phyloP scores from a whole-genome alignment of 2,888 invertebrate genomes.

The Caenorhabditis imperialis region DNA sequence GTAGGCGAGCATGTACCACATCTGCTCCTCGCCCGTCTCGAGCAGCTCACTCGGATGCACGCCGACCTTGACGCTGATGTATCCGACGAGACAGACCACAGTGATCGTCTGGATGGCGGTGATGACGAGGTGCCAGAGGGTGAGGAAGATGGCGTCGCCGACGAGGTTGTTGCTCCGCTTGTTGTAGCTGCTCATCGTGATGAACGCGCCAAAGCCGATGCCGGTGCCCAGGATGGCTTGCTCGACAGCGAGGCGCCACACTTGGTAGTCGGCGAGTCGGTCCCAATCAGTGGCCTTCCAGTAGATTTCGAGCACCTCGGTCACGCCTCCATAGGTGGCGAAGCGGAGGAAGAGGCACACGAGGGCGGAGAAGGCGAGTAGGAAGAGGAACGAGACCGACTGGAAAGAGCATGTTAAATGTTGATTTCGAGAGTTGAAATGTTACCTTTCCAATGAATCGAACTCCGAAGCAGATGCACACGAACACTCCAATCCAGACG shows the following conservation, averaged over 20 bases:
- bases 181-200: constrained; percentile 78
- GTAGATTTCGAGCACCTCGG: constrained; percentile 67
- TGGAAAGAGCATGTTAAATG: constrained; percentile 8
- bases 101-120: constrained; percentile 65
- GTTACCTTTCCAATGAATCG: constrained; percentile 77
- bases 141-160: constrained; percentile 72
- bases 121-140: constrained; percentile 66
- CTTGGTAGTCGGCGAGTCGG: constrained; percentile 67
- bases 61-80: constrained; percentile 67
- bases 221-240: constrained; percentile 76
- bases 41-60: constrained; percentile 69
- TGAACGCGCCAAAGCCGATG: constrained; percentile 77
- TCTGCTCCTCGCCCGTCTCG: constrained; percentile 71
- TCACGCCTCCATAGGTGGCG: constrained; percentile 68
- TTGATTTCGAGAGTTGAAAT: neutral
- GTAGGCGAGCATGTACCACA: constrained; percentile 75
- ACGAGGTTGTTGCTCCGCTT: constrained; percentile 77
- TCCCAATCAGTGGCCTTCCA: constrained; percentile 75
- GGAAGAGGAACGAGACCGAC: constrained; percentile 46
- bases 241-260: constrained; percentile 75
- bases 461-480: constrained; percentile 77
- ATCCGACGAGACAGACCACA: constrained; percentile 72
- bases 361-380: constrained; percentile 53
- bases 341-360: constrained; percentile 59
- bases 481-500: constrained; percentile 75